phyloP scores from a whole-genome alignment of 1,140 invertebrate genomes.

The Achroia grisella region DNA sequence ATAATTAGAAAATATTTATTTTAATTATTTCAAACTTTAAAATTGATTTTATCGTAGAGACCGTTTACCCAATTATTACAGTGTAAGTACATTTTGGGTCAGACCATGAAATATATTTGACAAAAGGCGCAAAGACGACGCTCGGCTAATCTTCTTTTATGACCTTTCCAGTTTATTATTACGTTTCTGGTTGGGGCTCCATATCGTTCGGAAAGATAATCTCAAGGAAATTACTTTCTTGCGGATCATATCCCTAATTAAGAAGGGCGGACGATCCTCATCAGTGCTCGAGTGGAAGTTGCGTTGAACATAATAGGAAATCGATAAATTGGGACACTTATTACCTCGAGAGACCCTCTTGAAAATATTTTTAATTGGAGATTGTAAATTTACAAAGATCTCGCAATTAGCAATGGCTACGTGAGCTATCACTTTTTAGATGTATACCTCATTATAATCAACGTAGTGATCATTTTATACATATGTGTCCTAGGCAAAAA shows the following conservation, averaged over 20 bases:
- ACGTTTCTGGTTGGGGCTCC: constrained; percentile 17
- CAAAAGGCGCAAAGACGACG: constrained; percentile 9
- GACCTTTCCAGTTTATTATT: constrained; percentile 21
- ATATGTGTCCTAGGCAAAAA: too few species aligned
- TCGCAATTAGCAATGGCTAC: too few species aligned
- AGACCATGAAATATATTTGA: constrained; percentile 6
- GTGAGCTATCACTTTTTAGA: too few species aligned
- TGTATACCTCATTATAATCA: too few species aligned
- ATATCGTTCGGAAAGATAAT: constrained; percentile 43
- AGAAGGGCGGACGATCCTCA: constrained; percentile 32
- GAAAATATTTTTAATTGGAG: too few species aligned
- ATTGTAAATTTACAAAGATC: too few species aligned
- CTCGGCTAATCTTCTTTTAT: constrained; percentile 21
- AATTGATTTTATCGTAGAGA: too few species aligned
- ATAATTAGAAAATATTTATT: too few species aligned
- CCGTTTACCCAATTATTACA: too few species aligned
- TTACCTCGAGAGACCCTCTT: constrained; percentile 4
- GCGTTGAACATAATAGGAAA: constrained; percentile 30
- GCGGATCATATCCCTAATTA: constrained; percentile 62
- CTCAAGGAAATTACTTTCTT: constrained; percentile 56
- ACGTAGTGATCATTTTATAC: too few species aligned
- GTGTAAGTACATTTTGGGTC: too few species aligned
- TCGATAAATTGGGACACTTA: constrained; percentile 21
- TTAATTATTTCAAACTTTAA: too few species aligned
- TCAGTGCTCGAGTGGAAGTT: constrained; percentile 25